Base-by-base conservation (phyloP, 2,797 vertebrate genomes). In the Decapterus maruadsi region DNA sequence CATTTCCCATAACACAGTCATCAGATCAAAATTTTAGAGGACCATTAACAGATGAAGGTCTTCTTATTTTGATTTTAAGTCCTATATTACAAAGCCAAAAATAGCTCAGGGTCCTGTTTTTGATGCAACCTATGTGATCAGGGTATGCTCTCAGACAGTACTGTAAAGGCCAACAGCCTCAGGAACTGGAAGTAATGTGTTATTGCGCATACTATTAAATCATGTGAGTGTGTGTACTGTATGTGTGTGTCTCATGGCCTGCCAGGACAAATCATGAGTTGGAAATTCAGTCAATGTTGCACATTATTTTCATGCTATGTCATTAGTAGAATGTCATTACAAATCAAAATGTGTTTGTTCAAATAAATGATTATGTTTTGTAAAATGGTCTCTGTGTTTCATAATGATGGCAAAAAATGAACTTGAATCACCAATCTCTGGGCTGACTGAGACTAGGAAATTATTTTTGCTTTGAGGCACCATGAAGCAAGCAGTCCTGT, bases 311-410 rank as follows among this genome's bases (percentile, higher is more conserved):
- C 14, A 75, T 78, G 8, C 43, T 13, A 51, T 75, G 29, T 69
- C 16, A 75, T 70, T 22, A 68, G 65, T 46, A 31, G 0, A 13
- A 64, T 72, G 34, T 9, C n/a, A 26, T 71, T 72, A 16, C 66
- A 26, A 76, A 78, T 72, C 42, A 14, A 68, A 73, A 70, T 86
- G 75, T 66, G 48, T 65, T 70, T 74, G 38, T 91, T 80, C 93
- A 79, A 90, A 94, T 92, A 89, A 84, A 86, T 73, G 26, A 75
- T 74, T 78, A 72, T 82, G 42, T 79, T 88, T 88, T 73, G 43
- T 85, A 82, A 71, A 63, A 43, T 6, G 2, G 29, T 31, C 29
- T 45, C 42, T 43, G 45, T 73, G 43, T 71, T 78, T 71, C 31
- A 57, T 59, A 43, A 55, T 60, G 20, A 5, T 40, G 8, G 2